Conservation (phyloP, 2,888 invertebrate genomes). For the Cepaea hortensis region DNA sequence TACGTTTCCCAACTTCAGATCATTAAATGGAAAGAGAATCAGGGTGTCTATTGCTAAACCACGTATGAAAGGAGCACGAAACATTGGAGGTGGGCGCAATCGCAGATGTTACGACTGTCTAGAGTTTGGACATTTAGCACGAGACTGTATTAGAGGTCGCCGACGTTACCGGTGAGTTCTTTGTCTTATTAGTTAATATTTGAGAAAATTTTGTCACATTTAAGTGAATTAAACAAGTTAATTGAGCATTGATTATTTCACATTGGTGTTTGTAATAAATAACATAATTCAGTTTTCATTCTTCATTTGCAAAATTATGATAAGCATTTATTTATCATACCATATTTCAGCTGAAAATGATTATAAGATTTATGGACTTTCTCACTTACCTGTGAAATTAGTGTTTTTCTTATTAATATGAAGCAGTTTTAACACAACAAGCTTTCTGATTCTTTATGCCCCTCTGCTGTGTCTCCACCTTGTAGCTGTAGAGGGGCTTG, state of each 20-base stretch:
- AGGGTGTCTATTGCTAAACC: slow-evolving; percentile 80
- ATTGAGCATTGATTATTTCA: neutral
- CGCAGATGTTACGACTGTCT: slow-evolving; percentile 81
- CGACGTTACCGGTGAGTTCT: slow-evolving; percentile 32
- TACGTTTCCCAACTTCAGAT: slow-evolving; percentile 71
- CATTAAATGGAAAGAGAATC: slow-evolving; percentile 78
- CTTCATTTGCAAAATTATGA: no score
- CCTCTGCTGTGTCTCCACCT: no score
- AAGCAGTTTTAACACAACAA: no score
- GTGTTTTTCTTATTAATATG: no score
- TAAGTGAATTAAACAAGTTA: neutral
- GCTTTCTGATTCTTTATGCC: no score
- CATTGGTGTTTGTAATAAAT: no score
- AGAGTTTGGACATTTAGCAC: slow-evolving; percentile 80
- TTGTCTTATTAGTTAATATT: neutral
- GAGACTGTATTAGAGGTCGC: slow-evolving; percentile 77
- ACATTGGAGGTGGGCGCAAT: slow-evolving; percentile 78
- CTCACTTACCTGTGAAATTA: no score
- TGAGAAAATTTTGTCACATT: neutral
- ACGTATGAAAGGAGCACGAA: slow-evolving; percentile 77
- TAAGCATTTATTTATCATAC: no score
- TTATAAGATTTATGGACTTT: no score
- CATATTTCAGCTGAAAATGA: no score
- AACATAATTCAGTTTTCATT: no score
- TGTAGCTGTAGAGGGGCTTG: no score